phyloP scores from a whole-genome alignment of 2,888 invertebrate genomes.

The Coenonympha glycerion region DNA sequence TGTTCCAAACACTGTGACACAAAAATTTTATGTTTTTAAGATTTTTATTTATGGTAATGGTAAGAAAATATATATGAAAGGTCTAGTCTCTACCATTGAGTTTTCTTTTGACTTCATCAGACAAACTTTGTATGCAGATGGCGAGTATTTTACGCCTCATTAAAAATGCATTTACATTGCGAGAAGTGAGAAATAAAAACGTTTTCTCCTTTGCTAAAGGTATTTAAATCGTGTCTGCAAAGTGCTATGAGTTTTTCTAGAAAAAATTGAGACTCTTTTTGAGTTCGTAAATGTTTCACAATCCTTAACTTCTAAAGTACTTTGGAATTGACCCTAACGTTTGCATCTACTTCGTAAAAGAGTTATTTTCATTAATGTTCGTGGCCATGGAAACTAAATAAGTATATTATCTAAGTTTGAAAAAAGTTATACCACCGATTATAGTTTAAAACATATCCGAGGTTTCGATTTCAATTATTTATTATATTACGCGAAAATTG shows the following conservation, averaged over 20 bases:
- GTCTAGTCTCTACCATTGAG: slow-evolving; percentile 37
- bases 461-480: slow-evolving; percentile 68
- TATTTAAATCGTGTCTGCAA: slow-evolving; percentile 4
- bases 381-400: too few relatives aligned
- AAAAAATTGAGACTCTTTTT: neutral
- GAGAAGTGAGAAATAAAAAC: slow-evolving; percentile 7
- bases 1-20: too few relatives aligned
- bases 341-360: too few relatives aligned
- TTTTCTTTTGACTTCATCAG: slow-evolving; percentile 41
- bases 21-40: too few relatives aligned
- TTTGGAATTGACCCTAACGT: too few relatives aligned
- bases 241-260: neutral
- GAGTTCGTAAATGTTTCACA: too few relatives aligned
- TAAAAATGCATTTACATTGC: slow-evolving; percentile 20
- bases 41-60: too few relatives aligned
- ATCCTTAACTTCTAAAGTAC: too few relatives aligned
- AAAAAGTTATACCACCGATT: neutral
- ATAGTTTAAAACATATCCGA: slow-evolving; percentile 31
- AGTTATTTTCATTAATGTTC: too few relatives aligned
- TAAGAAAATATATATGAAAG: too few relatives aligned
- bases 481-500: slow-evolving; percentile 70
- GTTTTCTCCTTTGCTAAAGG: slow-evolving; percentile 3
- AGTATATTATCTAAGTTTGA: too few relatives aligned
- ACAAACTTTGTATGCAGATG: slow-evolving; percentile 53
- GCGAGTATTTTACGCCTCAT: slow-evolving; percentile 28